Percentiles rank a stretch among this genome's conserved stretches.
phyloP scores from a whole-genome alignment of 2,797 vertebrate species.

The Spinus pinus region DNA sequence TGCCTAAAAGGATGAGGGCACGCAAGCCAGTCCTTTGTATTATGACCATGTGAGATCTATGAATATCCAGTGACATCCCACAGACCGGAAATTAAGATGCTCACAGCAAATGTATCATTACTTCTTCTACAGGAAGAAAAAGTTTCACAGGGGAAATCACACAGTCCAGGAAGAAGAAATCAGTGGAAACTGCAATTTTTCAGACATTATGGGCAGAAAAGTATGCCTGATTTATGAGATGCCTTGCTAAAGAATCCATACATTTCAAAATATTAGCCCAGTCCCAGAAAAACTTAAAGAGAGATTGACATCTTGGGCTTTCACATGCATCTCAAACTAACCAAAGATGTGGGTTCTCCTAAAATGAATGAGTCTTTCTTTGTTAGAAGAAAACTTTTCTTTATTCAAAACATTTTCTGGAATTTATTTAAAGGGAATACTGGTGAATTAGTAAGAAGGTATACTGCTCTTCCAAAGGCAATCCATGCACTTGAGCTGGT shows the following conservation, averaged over 20 bases:
- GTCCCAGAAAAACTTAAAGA: not conserved
- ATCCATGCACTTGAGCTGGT: not conserved
- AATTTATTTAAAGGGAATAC: not conserved
- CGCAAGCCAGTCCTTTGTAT: not conserved
- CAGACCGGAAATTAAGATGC: not conserved
- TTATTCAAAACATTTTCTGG: not conserved
- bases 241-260: not conserved
- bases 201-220: not conserved
- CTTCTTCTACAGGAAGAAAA: not conserved
- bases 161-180: not conserved
- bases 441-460: not conserved
- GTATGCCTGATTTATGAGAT: not conserved
- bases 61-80: not conserved
- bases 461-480: not conserved
- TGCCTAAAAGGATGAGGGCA: not conserved
- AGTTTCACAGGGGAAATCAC: not conserved
- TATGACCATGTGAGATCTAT: not conserved
- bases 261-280: not conserved
- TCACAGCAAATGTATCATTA: not conserved
- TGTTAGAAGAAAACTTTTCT: not conserved
- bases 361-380: not conserved
- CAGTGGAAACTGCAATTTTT: not conserved
- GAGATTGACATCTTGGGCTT: not conserved
- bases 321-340: not conserved
- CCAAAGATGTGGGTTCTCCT: not conserved